phyloP scores from a whole-genome alignment of 2,797 vertebrate genomes.

The Rhynchonycteris naso region DNA sequence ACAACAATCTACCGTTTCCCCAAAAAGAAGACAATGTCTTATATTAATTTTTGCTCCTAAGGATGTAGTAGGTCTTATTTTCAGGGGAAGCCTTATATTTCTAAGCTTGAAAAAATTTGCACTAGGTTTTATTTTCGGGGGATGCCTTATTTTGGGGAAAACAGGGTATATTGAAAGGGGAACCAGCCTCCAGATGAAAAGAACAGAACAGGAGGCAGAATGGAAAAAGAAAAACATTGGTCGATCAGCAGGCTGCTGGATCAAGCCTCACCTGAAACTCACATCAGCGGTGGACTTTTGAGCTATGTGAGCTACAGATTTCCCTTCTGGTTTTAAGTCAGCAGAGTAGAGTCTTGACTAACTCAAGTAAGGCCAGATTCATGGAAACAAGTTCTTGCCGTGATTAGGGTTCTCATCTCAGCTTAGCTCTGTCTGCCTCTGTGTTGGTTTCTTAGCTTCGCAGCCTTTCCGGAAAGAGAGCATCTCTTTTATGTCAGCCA shows the following conservation, averaged over 20 bases:
- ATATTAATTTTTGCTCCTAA: too few relatives aligned
- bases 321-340: background rate
- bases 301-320: background rate
- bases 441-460: background rate
- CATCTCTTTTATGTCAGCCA: background rate
- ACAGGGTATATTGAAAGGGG: background rate
- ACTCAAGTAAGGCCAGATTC: background rate
- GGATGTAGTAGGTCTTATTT: too few relatives aligned
- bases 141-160: too few relatives aligned
- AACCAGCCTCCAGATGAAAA: background rate
- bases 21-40: too few relatives aligned
- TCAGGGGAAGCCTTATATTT: too few relatives aligned
- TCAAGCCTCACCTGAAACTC: background rate
- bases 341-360: background rate
- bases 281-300: background rate
- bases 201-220: background rate
- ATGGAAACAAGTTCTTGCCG: background rate
- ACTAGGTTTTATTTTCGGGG: too few relatives aligned
- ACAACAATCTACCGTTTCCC: too few relatives aligned
- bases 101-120: too few relatives aligned
- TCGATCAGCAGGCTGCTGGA: background rate
- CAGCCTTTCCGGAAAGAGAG: background rate
- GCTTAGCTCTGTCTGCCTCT: background rate
- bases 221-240: background rate
- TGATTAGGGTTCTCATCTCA: fast-evolving